phyloP scores from a whole-genome alignment of 2,113 vertebrate genomes.

The Neotragus pygmaeus region DNA sequence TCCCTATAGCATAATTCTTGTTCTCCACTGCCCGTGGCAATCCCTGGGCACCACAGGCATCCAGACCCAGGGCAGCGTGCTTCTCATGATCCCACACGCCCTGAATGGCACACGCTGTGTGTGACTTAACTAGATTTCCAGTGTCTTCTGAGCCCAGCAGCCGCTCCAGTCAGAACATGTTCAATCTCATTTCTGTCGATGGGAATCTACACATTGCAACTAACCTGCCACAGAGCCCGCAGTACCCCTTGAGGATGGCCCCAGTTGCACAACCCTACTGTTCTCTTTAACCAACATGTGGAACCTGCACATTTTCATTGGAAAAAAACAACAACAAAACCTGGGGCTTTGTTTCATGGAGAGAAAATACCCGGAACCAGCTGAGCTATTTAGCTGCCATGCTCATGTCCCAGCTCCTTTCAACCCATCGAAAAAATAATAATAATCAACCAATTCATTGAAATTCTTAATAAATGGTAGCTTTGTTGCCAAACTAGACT shows the following conservation, averaged over 20 bases:
- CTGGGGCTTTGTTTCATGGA: background rate
- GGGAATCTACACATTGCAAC: slow-evolving; percentile 13
- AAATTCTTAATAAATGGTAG: slow-evolving; percentile 21
- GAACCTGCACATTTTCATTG: slow-evolving; percentile 1
- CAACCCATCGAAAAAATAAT: slow-evolving; percentile 10
- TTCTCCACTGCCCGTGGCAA: background rate
- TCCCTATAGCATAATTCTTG: slow-evolving; percentile 1
- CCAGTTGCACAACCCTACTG: background rate
- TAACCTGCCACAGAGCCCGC: background rate
- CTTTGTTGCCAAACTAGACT: slow-evolving; percentile 42
- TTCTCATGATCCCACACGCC: background rate
- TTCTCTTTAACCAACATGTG: slow-evolving; percentile 1
- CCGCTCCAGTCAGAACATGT: background rate
- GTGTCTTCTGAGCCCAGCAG: slow-evolving; percentile 46
- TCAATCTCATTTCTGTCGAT: slow-evolving; percentile 51
- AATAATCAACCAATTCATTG: slow-evolving; percentile 27
- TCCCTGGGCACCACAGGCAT: background rate
- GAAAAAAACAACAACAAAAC: background rate
- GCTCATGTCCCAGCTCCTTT: slow-evolving; percentile 19
- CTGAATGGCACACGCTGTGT: background rate
- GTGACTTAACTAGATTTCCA: slow-evolving; percentile 38
- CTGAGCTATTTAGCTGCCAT: background rate
- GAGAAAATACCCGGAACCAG: slow-evolving; percentile 22
- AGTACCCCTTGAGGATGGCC: background rate
- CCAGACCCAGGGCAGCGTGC: background rate